Evolutionary conservation across 2,888 invertebrate species (phyloP).

Genomic region (Helobdella robusta): DNA sequence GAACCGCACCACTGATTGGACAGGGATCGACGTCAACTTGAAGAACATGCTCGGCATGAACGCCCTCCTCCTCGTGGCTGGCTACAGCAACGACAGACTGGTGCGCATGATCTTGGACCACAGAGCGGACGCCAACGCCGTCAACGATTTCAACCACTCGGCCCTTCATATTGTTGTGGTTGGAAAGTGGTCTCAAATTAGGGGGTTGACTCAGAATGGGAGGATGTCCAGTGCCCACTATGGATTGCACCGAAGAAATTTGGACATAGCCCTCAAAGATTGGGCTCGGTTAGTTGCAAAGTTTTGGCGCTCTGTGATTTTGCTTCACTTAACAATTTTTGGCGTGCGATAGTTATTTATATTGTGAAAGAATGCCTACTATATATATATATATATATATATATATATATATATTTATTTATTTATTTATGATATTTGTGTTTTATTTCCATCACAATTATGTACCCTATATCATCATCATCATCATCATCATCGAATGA

Average conservation of each 20-base stretch:
- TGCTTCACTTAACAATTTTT: too few species aligned
- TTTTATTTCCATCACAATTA: too few species aligned
- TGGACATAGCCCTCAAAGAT: slow-evolving; percentile 33
- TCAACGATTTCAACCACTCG: slow-evolving; percentile 37
- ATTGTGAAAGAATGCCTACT: too few species aligned
- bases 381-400: too few species aligned
- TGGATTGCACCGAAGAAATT: slow-evolving; percentile 34
- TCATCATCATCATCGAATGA: too few species aligned
- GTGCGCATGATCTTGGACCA: slow-evolving; percentile 34
- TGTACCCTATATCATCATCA: too few species aligned
- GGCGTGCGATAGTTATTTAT: too few species aligned
- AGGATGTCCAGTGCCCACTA: slow-evolving; percentile 23
- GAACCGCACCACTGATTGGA: too few species aligned
- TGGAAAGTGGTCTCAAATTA: slow-evolving; percentile 33
- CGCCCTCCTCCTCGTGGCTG: slow-evolving; percentile 36
- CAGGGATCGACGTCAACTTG: slow-evolving; percentile 35
- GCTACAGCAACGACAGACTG: slow-evolving; percentile 35
- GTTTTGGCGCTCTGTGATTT: too few species aligned
- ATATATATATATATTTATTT: too few species aligned
- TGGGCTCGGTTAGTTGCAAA: slow-evolving; percentile 31
- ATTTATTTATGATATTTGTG: too few species aligned
- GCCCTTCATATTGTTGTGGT: slow-evolving; percentile 36
- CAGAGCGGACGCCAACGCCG: slow-evolving; percentile 34
- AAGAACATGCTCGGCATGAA: slow-evolving; percentile 38
- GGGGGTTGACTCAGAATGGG: slow-evolving; percentile 22